These are phyloP conservation scores for Cirrhinus mrigala DNA, from an alignment of 2,797 vertebrate genomes.

Conservation along the genomic window DNA sequence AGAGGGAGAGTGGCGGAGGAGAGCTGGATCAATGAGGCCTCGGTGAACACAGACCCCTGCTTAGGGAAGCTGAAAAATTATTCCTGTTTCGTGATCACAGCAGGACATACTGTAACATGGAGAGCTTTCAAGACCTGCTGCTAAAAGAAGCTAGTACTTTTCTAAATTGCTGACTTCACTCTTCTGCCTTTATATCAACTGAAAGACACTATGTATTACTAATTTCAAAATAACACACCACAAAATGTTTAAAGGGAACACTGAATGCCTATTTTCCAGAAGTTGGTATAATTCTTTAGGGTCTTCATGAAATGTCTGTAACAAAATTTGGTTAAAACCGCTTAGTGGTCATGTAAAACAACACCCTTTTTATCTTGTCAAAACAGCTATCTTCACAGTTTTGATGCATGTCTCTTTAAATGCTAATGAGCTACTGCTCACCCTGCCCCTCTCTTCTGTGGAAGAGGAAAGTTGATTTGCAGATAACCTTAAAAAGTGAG, in stretches of 20 bases:
- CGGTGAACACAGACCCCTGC: slow-evolving; percentile 47
- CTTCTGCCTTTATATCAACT: neutral
- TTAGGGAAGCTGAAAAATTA: slow-evolving; percentile 36
- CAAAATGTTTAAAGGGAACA: neutral
- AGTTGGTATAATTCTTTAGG: too few relatives aligned
- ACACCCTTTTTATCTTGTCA: too few relatives aligned
- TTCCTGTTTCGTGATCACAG: slow-evolving; percentile 47
- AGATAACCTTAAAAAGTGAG: too few relatives aligned
- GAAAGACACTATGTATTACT: neutral
- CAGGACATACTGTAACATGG: slow-evolving; percentile 15
- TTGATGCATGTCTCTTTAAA: too few relatives aligned
- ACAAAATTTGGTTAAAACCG: too few relatives aligned
- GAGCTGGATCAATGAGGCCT: slow-evolving; percentile 46
- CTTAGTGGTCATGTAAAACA: too few relatives aligned
- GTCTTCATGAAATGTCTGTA: too few relatives aligned
- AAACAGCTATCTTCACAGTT: too few relatives aligned
- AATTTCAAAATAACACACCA: neutral
- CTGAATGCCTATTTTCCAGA: too few relatives aligned
- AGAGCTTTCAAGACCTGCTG: slow-evolving; percentile 41
- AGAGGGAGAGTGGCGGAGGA: neutral
- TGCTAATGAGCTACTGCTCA: too few relatives aligned
- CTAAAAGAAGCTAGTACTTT: slow-evolving; percentile 29
- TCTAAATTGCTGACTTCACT: slow-evolving; percentile 24
- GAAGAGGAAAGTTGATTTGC: too few relatives aligned
- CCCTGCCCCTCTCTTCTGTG: too few relatives aligned